These are phyloP conservation scores for Anneissia japonica DNA, from an alignment of 35 echinoderm and acorn worm genomes.

Conservation along the genomic window DNA sequence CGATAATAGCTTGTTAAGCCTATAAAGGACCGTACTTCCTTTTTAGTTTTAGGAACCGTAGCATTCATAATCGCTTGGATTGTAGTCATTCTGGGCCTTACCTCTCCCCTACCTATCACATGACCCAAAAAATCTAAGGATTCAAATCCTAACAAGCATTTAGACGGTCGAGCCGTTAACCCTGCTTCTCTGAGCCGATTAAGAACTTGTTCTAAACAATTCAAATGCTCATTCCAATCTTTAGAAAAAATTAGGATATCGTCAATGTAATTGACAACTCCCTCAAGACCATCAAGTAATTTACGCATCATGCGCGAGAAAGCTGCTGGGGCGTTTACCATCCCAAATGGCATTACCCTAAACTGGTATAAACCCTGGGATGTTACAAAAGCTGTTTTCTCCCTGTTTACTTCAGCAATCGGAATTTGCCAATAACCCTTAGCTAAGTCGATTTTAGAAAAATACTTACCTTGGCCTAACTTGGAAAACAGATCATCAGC, in stretches of 20 bases:
- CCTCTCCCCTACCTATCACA: constrained; percentile 18
- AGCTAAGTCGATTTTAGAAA: constrained; percentile 31
- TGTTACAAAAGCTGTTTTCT: constrained; percentile 31
- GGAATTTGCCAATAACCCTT: constrained; percentile 54
- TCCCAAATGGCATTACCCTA: constrained; percentile 33
- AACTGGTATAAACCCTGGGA: constrained; percentile 34
- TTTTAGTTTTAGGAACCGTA: background rate
- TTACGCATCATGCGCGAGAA: constrained; percentile 23
- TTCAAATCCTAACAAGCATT: constrained; percentile 24
- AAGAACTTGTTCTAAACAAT: background rate
- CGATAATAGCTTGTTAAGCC: constrained; percentile 4
- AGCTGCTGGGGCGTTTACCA: constrained; percentile 34
- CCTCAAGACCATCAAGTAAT: background rate
- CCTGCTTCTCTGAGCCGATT: background rate
- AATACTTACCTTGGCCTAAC: constrained; percentile 11
- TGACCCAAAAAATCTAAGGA: constrained; percentile 48
- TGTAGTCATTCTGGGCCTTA: constrained; percentile 21
- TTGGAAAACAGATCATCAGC: constrained; percentile 27
- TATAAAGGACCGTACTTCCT: constrained; percentile 32
- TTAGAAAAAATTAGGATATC: constrained; percentile 33
- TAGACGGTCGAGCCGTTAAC: constrained; percentile 35
- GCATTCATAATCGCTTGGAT: background rate
- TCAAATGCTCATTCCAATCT: constrained; percentile 25
- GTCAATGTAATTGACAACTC: constrained; percentile 26
- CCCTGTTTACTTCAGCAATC: background rate